Conservation (phyloP, 2,797 vertebrate genomes). For the Sandelia bainsii region DNA sequence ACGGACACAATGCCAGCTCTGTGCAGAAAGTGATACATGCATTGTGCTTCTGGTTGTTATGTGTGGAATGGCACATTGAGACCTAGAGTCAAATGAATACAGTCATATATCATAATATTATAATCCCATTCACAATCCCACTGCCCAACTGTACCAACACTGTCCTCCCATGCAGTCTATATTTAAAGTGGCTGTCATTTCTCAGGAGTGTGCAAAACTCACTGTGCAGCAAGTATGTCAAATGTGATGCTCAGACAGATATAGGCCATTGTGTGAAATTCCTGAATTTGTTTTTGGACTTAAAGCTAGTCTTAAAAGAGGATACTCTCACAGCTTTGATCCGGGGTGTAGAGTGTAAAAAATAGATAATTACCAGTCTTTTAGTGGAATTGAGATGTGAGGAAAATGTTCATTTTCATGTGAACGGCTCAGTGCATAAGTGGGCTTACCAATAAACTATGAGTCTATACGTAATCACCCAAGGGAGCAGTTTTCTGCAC, state of each 20-base stretch:
- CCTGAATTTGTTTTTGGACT: conserved; percentile 52
- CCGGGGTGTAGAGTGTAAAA: neutral
- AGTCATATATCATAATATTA: conserved; percentile 84
- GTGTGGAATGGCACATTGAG: conserved; percentile 71
- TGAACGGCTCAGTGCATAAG: conserved; percentile 13
- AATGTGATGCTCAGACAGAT: conserved; percentile 60
- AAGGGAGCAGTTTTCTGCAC: conserved; percentile 50
- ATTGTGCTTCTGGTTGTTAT: conserved; percentile 63
- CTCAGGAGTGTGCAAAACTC: conserved; percentile 66
- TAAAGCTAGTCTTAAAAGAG: conserved; percentile 26
- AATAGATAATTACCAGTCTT: conserved; percentile 1
- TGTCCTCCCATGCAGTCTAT: conserved; percentile 75
- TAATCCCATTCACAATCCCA: conserved; percentile 86
- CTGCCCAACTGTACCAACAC: conserved; percentile 87
- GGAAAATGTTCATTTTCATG: neutral
- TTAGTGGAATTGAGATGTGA: conserved; percentile 34
- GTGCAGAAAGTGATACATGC: conserved; percentile 63
- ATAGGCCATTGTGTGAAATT: conserved; percentile 59
- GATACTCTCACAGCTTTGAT: conserved; percentile 20
- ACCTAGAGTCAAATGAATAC: conserved; percentile 71
- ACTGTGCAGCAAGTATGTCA: conserved; percentile 54
- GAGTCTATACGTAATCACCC: conserved; percentile 38
- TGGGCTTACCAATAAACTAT: conserved; percentile 28
- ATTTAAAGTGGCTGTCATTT: conserved; percentile 80
- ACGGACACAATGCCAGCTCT: conserved; percentile 19